A percentile compares a stretch with the other conserved stretches of the same genome.
These are phyloP conservation scores for Drosophila cognata DNA, from an alignment of 2,888 invertebrate genomes.

Conservation along the genomic window DNA sequence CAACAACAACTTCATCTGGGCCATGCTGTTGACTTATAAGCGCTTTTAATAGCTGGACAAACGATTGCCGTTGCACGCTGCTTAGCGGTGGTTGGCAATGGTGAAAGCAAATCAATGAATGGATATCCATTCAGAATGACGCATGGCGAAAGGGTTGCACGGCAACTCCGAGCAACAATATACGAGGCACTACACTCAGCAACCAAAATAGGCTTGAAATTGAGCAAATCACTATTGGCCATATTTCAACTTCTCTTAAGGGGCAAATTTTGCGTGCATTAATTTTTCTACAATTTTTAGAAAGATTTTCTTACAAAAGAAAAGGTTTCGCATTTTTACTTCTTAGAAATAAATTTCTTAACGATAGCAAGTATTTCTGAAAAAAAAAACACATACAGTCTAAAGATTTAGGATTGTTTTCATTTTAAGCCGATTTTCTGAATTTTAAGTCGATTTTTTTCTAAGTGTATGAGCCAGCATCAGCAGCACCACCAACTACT, in stretches of 20 bases:
- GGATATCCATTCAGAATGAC: constrained; percentile 55
- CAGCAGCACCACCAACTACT: constrained; percentile 31
- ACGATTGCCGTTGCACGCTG: constrained; percentile 21
- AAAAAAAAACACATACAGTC: background rate
- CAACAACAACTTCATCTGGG: constrained; percentile 25
- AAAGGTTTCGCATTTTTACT: background rate
- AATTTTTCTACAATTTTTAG: background rate
- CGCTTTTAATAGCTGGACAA: constrained; percentile 58
- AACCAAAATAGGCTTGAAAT: background rate
- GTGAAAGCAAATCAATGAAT: constrained; percentile 73
- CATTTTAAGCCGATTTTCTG: background rate
- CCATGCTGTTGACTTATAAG: constrained; percentile 48
- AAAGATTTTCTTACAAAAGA: background rate
- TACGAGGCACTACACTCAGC: constrained; percentile 29
- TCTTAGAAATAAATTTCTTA: background rate
- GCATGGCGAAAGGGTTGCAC: constrained; percentile 38
- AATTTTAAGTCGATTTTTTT: background rate
- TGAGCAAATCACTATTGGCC: background rate
- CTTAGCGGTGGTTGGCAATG: constrained; percentile 54
- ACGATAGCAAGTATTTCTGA: background rate
- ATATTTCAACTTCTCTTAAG: background rate
- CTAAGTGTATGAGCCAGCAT: background rate
- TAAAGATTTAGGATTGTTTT: background rate
- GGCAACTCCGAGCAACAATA: constrained; percentile 21
- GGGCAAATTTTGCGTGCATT: background rate